Percentiles rank a stretch among this genome's conserved stretches.
phyloP scores from a whole-genome alignment of 2,888 invertebrate species.

The Sepioteuthis lessoniana region DNA sequence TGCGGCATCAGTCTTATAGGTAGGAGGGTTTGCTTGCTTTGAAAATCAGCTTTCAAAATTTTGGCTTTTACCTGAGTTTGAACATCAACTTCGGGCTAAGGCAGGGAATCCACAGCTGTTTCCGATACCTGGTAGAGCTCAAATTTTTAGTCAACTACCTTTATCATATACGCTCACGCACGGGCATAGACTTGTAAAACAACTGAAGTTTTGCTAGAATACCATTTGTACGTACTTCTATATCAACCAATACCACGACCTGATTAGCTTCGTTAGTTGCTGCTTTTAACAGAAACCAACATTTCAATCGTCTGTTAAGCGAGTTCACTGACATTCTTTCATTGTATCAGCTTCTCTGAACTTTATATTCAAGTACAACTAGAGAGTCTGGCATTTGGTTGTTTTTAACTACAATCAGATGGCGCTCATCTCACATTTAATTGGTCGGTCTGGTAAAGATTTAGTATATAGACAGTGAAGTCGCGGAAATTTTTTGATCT shows the following conservation, averaged over 20 bases:
- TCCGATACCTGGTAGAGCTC: not conserved
- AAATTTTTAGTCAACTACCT: not conserved
- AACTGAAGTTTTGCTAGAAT: not conserved
- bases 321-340: not conserved
- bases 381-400: too few relatives aligned
- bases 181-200: not conserved
- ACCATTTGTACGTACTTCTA: not conserved
- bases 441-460: not conserved
- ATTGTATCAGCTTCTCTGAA: not conserved
- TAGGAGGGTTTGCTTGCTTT: too few relatives aligned
- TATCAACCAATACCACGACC: not conserved
- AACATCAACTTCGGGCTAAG: too few relatives aligned
- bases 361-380: too few relatives aligned
- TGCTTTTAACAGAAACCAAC: not conserved
- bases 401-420: too few relatives aligned
- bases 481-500: too few relatives aligned
- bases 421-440: not conserved
- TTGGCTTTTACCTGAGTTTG: too few relatives aligned
- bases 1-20: too few relatives aligned
- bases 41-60: too few relatives aligned
- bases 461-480: too few relatives aligned
- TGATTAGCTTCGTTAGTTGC: not conserved
- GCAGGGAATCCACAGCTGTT: not conserved
- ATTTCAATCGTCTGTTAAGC: not conserved
- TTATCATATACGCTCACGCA: not conserved